Evolutionary conservation across 2,797 vertebrate species (phyloP), one percentile per base, ranked within the genome.

Genomic region (Crenichthys baileyi): DNA sequence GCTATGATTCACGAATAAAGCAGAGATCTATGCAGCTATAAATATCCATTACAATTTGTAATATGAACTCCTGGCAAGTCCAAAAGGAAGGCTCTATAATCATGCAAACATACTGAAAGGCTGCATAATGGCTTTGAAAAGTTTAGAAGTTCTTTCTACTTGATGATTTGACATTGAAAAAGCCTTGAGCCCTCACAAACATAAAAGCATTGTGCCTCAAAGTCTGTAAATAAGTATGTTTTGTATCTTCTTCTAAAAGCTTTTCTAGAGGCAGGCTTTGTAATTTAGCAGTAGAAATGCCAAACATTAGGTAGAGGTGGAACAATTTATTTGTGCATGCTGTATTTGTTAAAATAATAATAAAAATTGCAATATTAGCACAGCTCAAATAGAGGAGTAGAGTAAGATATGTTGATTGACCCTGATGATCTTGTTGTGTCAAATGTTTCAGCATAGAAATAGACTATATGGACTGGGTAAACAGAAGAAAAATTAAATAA

Each of bases 401-500:
- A 50, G 48, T 12, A 13, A 15, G 22, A n/a, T 55, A 9, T 73
- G 1, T 31, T 24, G 3, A 39, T 1, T 2, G n/a, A 44, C n/a
- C 12, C 3, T 24, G 1, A 26, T 41, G 36, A 55, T 41, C 31
- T 41, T 13, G 20, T 11, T 24, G 1, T 73, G 12, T 13, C 22
- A 46, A 13, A 55, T 58, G 15, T 58, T 73, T 73, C 39, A 20
- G 55, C 55, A 58, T n/a, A 73, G 24, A 73, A 50, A 58, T 44
- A 5, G 3, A 56, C 9, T 11, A 73, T n/a, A 26, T 16, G 20
- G 13, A 61, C n/a, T 46, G 15, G 1, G 9, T 39, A 24, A 22
- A 41, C 36, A 18, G 36, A 67, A 67, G 13, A 15, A 22, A 65
- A 4, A 7, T 2, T 65, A 36, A 22, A 22, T 2, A 13, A 13